Evolutionary conservation across 2,888 invertebrate species (phyloP), one percentile per base, ranked within the genome.

Genomic region (Mystacides longicornis): DNA sequence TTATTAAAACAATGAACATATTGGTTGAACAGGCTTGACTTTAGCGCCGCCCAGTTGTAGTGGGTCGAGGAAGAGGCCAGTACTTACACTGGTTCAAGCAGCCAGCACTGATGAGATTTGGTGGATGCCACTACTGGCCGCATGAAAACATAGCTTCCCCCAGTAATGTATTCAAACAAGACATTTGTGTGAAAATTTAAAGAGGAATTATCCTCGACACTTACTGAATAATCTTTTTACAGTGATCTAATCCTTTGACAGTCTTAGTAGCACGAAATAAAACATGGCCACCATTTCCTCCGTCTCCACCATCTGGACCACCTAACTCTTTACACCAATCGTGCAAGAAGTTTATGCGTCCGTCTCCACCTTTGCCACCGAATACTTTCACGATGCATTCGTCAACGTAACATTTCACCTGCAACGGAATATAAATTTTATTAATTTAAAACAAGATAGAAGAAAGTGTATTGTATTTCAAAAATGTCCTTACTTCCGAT

Each of bases 301-400:
- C 99, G 70, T 98, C 94, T 0, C 97, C 98, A 0, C 96, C 97
- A 70, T 94, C 92, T 0, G 96, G 97, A 0, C 97, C 97, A 0
- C 93, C 98, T 55, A 79, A 81, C 60, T 94, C 95, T 65, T 94
- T 94, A 52, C 81, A 78, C 81, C 85, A 92, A 7, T 85, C 74
- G 59, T 85, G 84, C 4, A 93, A 73, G 68, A 99, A 95, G 0
- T 93, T 91, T 54, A 95, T 83, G 63, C 85, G 85, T 0, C 99
- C 99, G 74, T 97, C 85, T 0, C 99, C 99, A 0, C 99, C 99
- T 23, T 83, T 85, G 0, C 99, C 99, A 0, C 86, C 99, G 0
- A 79, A 67, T 0, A 86, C 79, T 52, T 82, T 72, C 0, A 93
- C 76, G 64, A 77, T 69, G 63, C 78, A 81, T 2, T 81, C 77